Evolutionary conservation across 2,888 invertebrate genomes (phyloP), one percentile per base, ranked within the genome.

Genomic region (Ephialtes manifestator): DNA sequence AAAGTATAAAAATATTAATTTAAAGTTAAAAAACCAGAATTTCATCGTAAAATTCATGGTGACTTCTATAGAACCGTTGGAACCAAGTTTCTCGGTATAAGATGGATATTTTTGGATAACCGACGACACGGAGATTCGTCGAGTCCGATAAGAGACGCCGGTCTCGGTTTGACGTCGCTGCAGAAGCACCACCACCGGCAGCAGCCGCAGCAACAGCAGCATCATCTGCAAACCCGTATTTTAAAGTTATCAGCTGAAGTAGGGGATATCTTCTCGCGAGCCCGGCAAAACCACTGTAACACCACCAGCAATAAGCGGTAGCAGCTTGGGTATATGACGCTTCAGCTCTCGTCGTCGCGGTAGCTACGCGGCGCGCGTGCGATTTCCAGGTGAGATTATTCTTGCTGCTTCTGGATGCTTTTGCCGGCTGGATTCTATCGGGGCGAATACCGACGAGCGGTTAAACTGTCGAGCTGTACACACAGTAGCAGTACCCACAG

Each of bases 361-460:
- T 31, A 48, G 60, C 24, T 51, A 18, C 24, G 15, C 20, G 58
- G 46, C 58, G 58, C 78, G 71, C 84, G 70, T 77, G 80, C 76
- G 86, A 86, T 86, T 77, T 80, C 74, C 78, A 86, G 83, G 84
- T 74, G 79, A 84, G 86, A 86, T 86, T 83, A 83, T 83, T 74
- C 80, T n/a, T 65, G 71, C 70, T 72, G 28, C 51, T 63, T 71
- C 51, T 71, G 24, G 53, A 68, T 53, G 46, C 48, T 79, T 72
- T 68, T 46, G 72, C 65, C 28, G 78, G 74, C 63, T 71, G 80
- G 65, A 76, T 46, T 63, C 58, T 60, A 76, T 68, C 60, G 51
- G 70, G 60, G 46, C 68, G 77, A 72, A 76, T 76, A 48, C 76
- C 76, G 76, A 65, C 65, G 63, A 35, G 31, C 76, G 76, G 76